A percentile compares a stretch with the other conserved stretches of the same genome.
phyloP scores from a whole-genome alignment of 35 echinoderm and acorn worm species.

The Holothuria glaberrima region DNA sequence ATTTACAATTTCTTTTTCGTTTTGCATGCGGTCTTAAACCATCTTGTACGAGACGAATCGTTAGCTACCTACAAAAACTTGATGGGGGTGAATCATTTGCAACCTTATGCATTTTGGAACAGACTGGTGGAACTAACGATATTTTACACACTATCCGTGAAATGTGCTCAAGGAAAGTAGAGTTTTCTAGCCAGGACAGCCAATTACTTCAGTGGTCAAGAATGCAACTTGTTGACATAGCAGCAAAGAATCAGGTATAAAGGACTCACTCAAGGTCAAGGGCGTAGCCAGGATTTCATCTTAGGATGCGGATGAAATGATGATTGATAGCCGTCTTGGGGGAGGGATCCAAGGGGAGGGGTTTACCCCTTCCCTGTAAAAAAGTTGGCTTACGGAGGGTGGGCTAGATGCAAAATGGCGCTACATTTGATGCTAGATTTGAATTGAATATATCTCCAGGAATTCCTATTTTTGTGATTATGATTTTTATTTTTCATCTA shows the following conservation, averaged over 20 bases:
- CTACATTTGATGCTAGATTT: no score
- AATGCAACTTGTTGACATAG: conserved; percentile 3
- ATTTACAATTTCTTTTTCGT: conserved; percentile 8
- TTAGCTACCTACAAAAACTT: background rate
- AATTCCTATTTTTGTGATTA: no score
- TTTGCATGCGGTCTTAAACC: conserved; percentile 15
- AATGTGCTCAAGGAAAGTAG: background rate
- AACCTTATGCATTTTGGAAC: background rate
- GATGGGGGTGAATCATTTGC: background rate
- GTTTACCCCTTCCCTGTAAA: no score
- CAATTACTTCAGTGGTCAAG: background rate
- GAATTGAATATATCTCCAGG: no score
- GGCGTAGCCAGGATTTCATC: no score
- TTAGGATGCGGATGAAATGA: no score
- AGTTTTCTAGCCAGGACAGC: background rate
- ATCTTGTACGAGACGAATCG: background rate
- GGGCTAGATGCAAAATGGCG: no score
- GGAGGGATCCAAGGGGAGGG: no score
- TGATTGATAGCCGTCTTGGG: no score
- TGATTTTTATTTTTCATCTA: no score
- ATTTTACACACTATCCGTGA: background rate
- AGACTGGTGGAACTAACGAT: background rate
- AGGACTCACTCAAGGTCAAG: no score
- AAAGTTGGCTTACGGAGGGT: no score
- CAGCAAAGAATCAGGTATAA: background rate